These are phyloP conservation scores for Cynopterus sphinx DNA, from an alignment of 2,797 vertebrate species.

Conservation along the genomic window DNA sequence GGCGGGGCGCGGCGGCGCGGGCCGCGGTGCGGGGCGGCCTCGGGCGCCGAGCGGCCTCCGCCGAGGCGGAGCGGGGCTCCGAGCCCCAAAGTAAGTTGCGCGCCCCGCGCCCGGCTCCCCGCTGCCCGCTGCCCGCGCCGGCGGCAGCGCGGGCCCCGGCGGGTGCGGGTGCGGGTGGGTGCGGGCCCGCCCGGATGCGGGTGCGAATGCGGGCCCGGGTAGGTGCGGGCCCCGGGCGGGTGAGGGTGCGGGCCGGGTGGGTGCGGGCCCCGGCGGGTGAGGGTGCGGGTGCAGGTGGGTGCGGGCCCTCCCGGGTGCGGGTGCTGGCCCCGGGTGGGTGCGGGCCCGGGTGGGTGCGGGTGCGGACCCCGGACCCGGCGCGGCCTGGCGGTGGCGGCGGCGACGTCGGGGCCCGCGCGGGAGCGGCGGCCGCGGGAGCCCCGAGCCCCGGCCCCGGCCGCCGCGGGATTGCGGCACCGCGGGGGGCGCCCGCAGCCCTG, in stretches of 20 bases:
- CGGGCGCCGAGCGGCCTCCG: background rate
- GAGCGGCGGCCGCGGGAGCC: constrained; percentile 11
- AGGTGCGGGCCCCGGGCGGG: background rate
- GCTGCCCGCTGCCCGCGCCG: background rate
- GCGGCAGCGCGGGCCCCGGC: background rate
- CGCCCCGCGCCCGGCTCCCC: background rate
- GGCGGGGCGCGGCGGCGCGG: background rate
- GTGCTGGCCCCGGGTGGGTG: no score
- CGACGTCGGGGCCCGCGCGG: background rate
- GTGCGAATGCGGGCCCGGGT: background rate
- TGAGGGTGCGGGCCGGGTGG: background rate
- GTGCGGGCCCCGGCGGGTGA: background rate
- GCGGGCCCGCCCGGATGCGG: constrained; percentile 30
- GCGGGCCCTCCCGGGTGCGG: no score
- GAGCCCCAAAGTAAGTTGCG: constrained; percentile 73
- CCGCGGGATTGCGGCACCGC: constrained; percentile 68
- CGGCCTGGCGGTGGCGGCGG: constrained; percentile 17
- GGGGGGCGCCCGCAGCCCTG: constrained; percentile 49
- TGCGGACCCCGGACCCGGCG: background rate
- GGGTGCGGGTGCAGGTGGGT: no score
- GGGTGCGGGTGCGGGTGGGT: constrained; percentile 38
- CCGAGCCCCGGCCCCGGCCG: constrained; percentile 71
- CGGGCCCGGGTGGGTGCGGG: constrained; percentile 17
- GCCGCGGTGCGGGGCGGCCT: constrained; percentile 41
- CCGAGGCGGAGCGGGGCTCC: background rate